Evolutionary conservation across 2,888 invertebrate genomes (phyloP).

Genomic region (Priapulus caudatus): DNA sequence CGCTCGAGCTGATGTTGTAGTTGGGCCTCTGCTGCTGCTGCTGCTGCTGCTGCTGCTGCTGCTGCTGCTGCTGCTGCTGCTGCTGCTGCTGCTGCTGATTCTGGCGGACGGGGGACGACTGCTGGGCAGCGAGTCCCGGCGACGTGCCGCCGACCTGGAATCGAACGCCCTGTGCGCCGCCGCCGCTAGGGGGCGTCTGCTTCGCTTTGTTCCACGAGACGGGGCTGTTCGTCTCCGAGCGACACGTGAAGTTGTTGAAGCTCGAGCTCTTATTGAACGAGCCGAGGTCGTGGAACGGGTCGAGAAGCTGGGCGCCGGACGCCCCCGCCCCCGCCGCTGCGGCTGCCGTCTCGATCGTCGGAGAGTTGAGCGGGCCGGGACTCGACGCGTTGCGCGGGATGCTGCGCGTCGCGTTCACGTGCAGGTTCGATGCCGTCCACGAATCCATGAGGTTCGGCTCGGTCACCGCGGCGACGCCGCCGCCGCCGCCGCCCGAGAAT

Average conservation of each 20-base stretch:
- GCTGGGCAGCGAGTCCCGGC: conserved; percentile 8
- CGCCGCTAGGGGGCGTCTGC: not conserved
- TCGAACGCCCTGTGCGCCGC: too few species aligned
- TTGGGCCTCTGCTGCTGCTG: conserved; percentile 2
- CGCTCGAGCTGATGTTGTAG: conserved; percentile 23
- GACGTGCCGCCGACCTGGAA: too few species aligned
- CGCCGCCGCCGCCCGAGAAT: too few species aligned
- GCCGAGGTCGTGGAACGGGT: not conserved
- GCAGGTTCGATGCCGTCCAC: not conserved
- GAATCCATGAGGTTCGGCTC: too few species aligned
- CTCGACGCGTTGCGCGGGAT: not conserved
- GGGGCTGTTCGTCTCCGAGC: conserved; percentile 7
- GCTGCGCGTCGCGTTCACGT: not conserved
- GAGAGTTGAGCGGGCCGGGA: not conserved
- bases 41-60: conserved; percentile 18
- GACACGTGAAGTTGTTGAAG: not conserved
- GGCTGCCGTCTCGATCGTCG: not conserved
- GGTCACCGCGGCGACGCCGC: too few species aligned
- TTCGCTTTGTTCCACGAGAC: not conserved
- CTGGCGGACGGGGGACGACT: conserved; percentile 11
- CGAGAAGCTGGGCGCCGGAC: too few species aligned
- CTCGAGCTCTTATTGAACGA: not conserved
- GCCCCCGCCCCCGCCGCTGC: too few species aligned
- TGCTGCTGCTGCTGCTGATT: conserved; percentile 11
- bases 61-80: conserved; percentile 10